Percentiles rank a stretch among this genome's conserved stretches.
Conservation (phyloP, 2,113 vertebrate genomes). For the Tragelaphus scriptus region DNA sequence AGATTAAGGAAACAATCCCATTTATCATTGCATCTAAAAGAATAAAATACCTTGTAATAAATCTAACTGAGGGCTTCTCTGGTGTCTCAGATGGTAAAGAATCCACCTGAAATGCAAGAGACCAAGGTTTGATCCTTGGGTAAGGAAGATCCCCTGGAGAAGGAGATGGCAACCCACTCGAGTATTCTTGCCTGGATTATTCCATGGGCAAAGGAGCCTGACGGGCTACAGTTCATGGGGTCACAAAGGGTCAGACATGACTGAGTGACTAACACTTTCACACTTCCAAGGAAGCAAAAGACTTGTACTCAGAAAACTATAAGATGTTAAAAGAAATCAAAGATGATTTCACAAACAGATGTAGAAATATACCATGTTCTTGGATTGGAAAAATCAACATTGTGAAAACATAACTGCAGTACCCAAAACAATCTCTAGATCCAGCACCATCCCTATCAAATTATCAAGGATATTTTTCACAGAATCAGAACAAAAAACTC, state of each 20-base stretch:
- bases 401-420: neutral
- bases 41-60: neutral
- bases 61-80: neutral
- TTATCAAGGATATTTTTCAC: neutral
- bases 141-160: neutral
- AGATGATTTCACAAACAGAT: neutral
- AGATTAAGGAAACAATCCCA: neutral
- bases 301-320: neutral
- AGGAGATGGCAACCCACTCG: neutral
- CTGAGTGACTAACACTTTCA: neutral
- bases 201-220: neutral
- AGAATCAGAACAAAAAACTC: neutral
- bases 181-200: neutral
- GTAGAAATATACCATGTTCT: neutral
- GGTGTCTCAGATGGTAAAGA: neutral
- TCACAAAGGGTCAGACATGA: fast-evolving
- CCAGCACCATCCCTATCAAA: neutral
- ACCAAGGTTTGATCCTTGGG: neutral
- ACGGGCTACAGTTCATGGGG: neutral
- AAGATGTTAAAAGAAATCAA: neutral
- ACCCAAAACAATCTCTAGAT: neutral
- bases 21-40: neutral
- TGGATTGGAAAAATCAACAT: neutral
- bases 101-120: neutral
- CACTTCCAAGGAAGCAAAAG: neutral